Base-by-base conservation (phyloP, 2,113 vertebrate genomes). In the Zeus faber region DNA sequence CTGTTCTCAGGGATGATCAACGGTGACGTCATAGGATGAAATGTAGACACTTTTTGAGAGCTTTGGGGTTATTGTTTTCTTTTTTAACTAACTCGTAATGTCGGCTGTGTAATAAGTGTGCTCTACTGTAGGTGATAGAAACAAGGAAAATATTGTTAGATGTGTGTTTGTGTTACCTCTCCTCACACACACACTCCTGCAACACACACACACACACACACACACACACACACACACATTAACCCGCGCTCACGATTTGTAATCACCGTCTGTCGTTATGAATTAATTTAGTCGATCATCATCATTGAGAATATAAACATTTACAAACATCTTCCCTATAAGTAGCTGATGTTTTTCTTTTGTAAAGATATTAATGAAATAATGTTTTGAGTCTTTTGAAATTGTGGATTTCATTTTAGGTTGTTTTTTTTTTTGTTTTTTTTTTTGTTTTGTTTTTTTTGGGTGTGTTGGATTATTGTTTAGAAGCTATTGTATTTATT, bases 1-100 rank as follows among this genome's bases (percentile, higher is more conserved):
- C 65, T 72, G 76, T 77, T 83, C 89, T 91, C 89, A 91, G 89
- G 89, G 89, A 91, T 84, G 77, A 80, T 80, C 71, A 55, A 55
- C 58, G 69, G 69, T 72, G 43, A 67, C 74, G 65, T 68, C 50
- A 51, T 58, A 16, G 31, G 63, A 25, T 48, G 70, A n/a, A 17
- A 14, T 48, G 51, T 17, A 31, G 64, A 50, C n/a, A 13, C 9
- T 37, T 64, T 81, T 72, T 63, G 27, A 51, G 64, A 75, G 49
- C 55, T 55, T 70, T 62, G 29, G 33, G 51, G 48, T 74, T 49
- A 61, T 55, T 54, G n/a, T n/a, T 57, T 62, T 55, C 54, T 60
- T 4, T 29, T 29, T 29, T 29, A 29, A 5, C 27, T 9, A 29
- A 29, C 27, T 29, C 27, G 27, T 53, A 27, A 51, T 62, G 44